phyloP scores from a whole-genome alignment of 2,113 vertebrate genomes.

The Centropus unirufus region DNA sequence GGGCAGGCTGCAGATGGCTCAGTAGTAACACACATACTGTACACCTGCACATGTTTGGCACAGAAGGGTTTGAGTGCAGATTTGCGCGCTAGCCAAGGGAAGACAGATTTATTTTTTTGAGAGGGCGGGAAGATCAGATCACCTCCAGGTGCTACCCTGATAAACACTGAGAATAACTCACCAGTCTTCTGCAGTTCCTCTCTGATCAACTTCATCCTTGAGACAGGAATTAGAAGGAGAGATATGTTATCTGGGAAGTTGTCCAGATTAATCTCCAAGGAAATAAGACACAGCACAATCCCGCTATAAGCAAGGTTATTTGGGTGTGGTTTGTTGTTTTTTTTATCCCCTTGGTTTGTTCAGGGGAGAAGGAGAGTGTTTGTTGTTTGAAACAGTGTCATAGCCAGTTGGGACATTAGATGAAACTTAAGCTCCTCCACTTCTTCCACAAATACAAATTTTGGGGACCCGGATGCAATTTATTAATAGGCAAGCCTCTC shows the following conservation, averaged over 20 bases:
- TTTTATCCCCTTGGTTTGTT: background rate
- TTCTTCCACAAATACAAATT: background rate
- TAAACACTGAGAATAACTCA: constrained; percentile 49
- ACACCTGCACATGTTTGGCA: constrained; percentile 57
- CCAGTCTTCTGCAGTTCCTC: background rate
- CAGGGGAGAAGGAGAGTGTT: background rate
- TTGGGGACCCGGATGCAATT: background rate
- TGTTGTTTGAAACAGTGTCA: background rate
- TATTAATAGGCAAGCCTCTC: background rate
- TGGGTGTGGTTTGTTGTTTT: background rate
- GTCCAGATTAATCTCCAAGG: constrained; percentile 35
- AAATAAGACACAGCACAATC: constrained; percentile 8
- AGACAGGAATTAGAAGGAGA: background rate
- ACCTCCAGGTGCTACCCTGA: constrained; percentile 53
- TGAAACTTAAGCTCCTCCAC: background rate
- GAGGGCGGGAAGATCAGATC: constrained; percentile 57
- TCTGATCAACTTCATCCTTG: constrained; percentile 19
- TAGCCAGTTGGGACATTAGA: background rate
- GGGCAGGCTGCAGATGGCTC: constrained; percentile 46
- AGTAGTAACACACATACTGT: constrained; percentile 39
- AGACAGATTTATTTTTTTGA: constrained; percentile 64
- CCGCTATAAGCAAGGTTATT: background rate
- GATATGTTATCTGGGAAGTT: constrained; percentile 32
- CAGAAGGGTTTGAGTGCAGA: constrained; percentile 47
- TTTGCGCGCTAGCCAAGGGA: constrained; percentile 42